Conservation (phyloP, 2,113 vertebrate genomes). For the Pterocles gutturalis region DNA sequence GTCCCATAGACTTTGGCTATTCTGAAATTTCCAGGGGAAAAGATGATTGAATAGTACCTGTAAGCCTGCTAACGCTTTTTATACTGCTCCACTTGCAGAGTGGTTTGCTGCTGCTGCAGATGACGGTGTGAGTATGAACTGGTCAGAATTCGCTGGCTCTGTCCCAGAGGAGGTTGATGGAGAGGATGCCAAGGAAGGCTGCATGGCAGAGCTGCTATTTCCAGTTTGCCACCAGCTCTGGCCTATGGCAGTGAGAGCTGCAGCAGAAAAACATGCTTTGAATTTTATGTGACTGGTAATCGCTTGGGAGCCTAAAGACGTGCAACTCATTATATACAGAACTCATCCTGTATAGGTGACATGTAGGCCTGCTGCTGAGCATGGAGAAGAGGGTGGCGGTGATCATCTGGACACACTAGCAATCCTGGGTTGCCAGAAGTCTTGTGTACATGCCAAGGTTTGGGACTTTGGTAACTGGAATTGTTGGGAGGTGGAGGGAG, state of each 20-base stretch:
- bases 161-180: not conserved
- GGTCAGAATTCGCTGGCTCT: not conserved
- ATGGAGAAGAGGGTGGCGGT: not conserved
- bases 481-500: not conserved
- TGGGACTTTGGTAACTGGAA: not conserved
- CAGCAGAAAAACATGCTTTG: not conserved
- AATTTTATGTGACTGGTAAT: not conserved
- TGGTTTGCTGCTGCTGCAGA: not conserved
- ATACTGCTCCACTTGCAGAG: not conserved
- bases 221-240: not conserved
- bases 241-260: not conserved
- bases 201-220: not conserved
- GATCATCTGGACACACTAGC: not conserved
- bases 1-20: not conserved
- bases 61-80: not conserved
- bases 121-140: not conserved
- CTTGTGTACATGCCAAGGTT: not conserved
- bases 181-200: not conserved
- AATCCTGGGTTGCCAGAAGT: not conserved
- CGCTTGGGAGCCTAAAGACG: not conserved
- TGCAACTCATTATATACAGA: not conserved
- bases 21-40: not conserved
- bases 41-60: not conserved
- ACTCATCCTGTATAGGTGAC: not conserved
- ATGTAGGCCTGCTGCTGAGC: not conserved